phyloP scores from a whole-genome alignment of 2,888 invertebrate species.

The Enoplolaimus lenunculus region DNA sequence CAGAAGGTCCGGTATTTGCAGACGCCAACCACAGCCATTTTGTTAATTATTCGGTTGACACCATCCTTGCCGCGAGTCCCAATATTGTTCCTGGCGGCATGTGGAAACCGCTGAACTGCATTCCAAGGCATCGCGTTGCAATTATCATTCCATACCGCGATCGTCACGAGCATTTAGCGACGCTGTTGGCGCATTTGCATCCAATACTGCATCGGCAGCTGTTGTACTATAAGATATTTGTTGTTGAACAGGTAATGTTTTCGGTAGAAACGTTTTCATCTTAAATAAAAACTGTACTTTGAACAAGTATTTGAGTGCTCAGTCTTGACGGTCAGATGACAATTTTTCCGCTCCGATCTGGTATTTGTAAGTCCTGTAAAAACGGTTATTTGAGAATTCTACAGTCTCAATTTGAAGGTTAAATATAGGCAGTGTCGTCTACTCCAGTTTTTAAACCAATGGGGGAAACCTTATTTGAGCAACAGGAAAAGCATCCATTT shows the following conservation, averaged over 20 bases:
- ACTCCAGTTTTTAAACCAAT: too few species aligned
- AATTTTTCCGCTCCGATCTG: too few species aligned
- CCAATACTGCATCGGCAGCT: conserved; percentile 15
- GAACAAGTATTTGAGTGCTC: too few species aligned
- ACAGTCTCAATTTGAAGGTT: too few species aligned
- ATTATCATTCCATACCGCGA: conserved; percentile 19
- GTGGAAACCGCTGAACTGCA: not conserved
- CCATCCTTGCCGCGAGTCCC: not conserved
- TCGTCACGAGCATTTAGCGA: conserved; percentile 3
- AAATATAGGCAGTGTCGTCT: too few species aligned
- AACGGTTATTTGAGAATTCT: too few species aligned
- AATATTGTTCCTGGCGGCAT: conserved; percentile 2
- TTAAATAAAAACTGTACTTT: too few species aligned
- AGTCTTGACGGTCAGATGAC: too few species aligned
- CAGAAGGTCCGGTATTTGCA: conserved; percentile 14
- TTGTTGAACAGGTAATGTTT: conserved; percentile 15
- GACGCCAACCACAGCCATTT: conserved; percentile 17
- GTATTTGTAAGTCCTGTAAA: too few species aligned
- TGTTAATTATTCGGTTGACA: not conserved
- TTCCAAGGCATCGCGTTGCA: not conserved
- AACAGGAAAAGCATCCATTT: too few species aligned
- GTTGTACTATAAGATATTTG: conserved; percentile 10
- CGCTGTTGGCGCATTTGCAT: conserved; percentile 12
- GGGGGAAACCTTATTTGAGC: too few species aligned
- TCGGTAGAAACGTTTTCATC: too few species aligned